Base-by-base conservation (phyloP, 2,888 invertebrate genomes). In the Epinotia brunnichana region DNA sequence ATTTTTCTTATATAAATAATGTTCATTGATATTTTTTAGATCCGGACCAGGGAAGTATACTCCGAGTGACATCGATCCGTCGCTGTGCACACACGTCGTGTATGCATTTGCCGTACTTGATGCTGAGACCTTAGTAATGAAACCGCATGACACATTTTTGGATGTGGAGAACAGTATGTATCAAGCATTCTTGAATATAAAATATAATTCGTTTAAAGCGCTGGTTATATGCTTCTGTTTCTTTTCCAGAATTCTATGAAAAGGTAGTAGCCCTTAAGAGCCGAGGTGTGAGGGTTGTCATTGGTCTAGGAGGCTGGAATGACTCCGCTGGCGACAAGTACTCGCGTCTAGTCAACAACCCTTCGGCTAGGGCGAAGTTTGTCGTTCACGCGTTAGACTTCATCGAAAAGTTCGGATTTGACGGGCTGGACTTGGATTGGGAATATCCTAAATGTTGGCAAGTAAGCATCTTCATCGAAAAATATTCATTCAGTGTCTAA, bases 301-400 rank as follows among this genome's bases (percentile, higher is more conserved):
- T 99, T 2, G 98, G 98, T 0, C 95, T 99, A 73, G 99, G 99
- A 7, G 99, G 98, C 0, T 98, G 98, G 98, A 98, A 98, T 83
- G 98, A 98, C 88, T 98, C 98, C 0, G 96, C 96, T 0, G 97
- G 97, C 3, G 96, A 97, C 85, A 98, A 98, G 83, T 98, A 98
- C 87, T 96, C 97, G 0, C 94, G 96, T 57, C 90, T 98, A 44
- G 97, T 97, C 0, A 96, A 96, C 85, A 96, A 95, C 82, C 94
- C 95, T 0, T 89, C 94, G 0, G 95, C 97, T 0, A 94, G 98
- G 70, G 92, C 94, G 39, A 94, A 94, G 76, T 98, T 98, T 81
- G 94, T 97, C 17, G 91, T 95, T 0, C 95, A 97, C 78, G 96
- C 96, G 0, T 77, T 97, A 0, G 95, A 96, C 78, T 98, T 98